Evolutionary conservation across 1,140 invertebrate genomes (phyloP).

Genomic region (Pararge aegeria): DNA sequence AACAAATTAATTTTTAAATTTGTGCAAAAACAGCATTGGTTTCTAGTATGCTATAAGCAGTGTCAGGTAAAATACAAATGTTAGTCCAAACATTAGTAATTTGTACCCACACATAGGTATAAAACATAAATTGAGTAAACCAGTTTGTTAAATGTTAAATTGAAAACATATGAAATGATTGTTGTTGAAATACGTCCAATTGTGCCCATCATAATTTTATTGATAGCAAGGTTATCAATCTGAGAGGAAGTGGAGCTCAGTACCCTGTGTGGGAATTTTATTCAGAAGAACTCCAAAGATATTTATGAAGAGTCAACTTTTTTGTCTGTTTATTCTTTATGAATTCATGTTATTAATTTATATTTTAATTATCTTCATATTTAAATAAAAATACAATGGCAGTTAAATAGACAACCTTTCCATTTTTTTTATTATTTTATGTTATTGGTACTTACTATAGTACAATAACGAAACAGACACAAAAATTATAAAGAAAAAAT

Average conservation of each 20-base stretch:
- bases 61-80: too few species aligned
- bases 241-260: constrained; percentile 53
- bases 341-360: not conserved
- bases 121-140: not conserved
- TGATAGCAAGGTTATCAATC: constrained; percentile 50
- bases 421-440: too few species aligned
- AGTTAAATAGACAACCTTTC: too few species aligned
- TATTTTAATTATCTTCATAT: not conserved
- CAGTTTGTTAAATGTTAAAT: not conserved
- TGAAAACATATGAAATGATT: constrained; percentile 20
- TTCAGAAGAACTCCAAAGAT: not conserved
- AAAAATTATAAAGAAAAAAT: too few species aligned
- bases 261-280: constrained; percentile 28
- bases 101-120: too few species aligned
- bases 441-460: too few species aligned
- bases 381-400: too few species aligned
- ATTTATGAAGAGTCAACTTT: not conserved
- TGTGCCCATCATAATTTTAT: constrained; percentile 31
- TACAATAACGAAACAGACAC: too few species aligned
- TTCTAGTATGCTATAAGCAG: too few species aligned
- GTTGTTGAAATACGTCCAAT: constrained; percentile 31
- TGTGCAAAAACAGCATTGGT: too few species aligned
- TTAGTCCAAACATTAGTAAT: not conserved
- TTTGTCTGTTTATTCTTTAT: not conserved
- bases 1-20: too few species aligned